Evolutionary conservation across 1,140 invertebrate species (phyloP), one percentile per base, ranked within the genome.

Genomic region (Globodera rostochiensis): DNA sequence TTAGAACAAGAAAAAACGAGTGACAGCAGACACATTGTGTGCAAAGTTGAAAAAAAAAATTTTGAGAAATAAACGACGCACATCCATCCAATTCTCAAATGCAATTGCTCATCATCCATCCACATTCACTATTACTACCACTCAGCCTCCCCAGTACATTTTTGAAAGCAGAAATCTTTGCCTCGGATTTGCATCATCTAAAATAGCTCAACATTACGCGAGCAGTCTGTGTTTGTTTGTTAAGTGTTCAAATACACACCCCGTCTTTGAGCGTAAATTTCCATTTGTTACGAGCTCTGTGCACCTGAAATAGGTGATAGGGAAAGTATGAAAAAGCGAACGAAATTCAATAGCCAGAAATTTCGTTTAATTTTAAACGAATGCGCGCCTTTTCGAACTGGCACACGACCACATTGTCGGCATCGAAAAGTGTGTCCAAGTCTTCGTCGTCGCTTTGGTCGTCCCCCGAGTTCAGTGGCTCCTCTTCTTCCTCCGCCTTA

Each of bases 151-250:
- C 97, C 98, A 87, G 94, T 96, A 6, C 96, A 96, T 92, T 96
- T 98, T 91, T 98, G 96, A 91, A 99, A 99, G 84, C 99, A 95
- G 92, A 94, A 98, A 91, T 99, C 97, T 91, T 96, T 96, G 21
- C 97, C 96, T 87, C 94, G 94, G 84, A 99, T 93, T 92, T 98
- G 98, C 97, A 99, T 99, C 82, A 99, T 97, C 92, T 82, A n/a
- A 74, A 77, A 57, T 19, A 9, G n/a, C 5, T n/a, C 8, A 6
- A 71, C 66, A 25, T 13, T 78, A 47, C 6, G 7, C 11, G 7
- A 9, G 11, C 0, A 21, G n/a, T 50, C 15, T 21, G 6, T 49
- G 8, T n/a, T 74, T 19, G 21, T 0, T 57, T 57, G 6, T 36
- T 64, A 1, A 73, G 4, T 76, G 36, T 50, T 73, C 53, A 76